Base-by-base conservation (phyloP, 2,113 vertebrate species). In the Todiramphus chloris region DNA sequence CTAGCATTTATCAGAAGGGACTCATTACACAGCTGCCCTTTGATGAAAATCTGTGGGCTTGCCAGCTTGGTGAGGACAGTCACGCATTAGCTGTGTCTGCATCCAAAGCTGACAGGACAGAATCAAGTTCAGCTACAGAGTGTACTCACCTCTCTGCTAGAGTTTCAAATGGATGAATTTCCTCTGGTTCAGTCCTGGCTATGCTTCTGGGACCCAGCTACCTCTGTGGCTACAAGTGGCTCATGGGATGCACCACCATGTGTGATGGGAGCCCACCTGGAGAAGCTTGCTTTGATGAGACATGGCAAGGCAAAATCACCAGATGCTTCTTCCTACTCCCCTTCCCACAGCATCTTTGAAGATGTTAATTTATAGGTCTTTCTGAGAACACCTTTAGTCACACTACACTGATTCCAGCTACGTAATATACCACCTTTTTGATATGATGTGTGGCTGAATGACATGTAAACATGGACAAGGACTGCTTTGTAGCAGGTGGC, bases 291-390 rank as follows among this genome's bases (percentile, higher is more conserved):
- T 88, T 80, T 0, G 0, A 55, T 66, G 19, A 66, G 28, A 20
- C 33, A 33, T 13, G 28, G 16, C 31, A 82, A 90, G 37, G 31
- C 50, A 90, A 88, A 90, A 66, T 73, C 33, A 3, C 48, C 76
- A 69, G 27, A 31, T 0, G 0, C 9, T 82, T 51, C 33, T 53
- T 83, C 37, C 33, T 41, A 35, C 2, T 4, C 19, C 3, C 1
- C 19, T 75, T 84, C 35, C 31, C n/a, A 39, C 43, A 79, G 7
- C 18, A 24, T 46, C 63, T 90, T 60, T 62, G 33, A 19, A 33
- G 35, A 37, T 62, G 24, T 85, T 56, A 28, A 37, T 70, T 41
- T 77, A 53, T 62, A 66, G 24, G 23, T 87, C 5, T 83, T 44
- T 69, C 20, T 2, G 1, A 1, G 2, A 85, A n/a, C 35, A n/a